Conservation (phyloP, 1,140 invertebrate genomes). For the Pygmarrhopalites habei region DNA sequence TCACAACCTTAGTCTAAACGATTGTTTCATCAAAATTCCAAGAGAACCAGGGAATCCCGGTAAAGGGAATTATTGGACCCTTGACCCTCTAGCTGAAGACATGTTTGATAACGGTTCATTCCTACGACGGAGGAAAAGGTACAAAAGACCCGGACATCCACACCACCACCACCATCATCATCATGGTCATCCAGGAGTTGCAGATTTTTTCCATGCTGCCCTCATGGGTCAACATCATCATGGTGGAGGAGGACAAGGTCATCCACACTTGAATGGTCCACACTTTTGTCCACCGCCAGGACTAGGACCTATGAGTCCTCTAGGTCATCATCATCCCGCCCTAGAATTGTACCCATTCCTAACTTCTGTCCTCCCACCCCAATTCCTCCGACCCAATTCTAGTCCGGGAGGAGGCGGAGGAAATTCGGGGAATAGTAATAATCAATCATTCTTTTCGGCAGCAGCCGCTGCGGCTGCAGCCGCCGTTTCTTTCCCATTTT, state of each 20-base stretch:
- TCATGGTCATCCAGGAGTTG: constrained; percentile 45
- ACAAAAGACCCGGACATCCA: constrained; percentile 57
- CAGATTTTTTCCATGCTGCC: constrained; percentile 41
- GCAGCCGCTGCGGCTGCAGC: constrained; percentile 34
- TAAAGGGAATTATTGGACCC: constrained; percentile 35
- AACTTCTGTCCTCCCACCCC: constrained; percentile 43
- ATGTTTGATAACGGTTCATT: constrained; percentile 99
- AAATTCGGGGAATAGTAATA: too few relatives aligned
- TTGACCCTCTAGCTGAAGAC: constrained; percentile 92
- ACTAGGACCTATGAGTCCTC: constrained; percentile 39
- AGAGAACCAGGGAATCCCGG: constrained; percentile 96
- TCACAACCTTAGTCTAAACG: constrained; percentile 95
- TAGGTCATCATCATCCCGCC: constrained; percentile 41
- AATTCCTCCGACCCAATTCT: constrained; percentile 47
- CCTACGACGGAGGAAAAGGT: constrained; percentile 84
- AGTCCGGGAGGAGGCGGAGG: constrained; percentile 42
- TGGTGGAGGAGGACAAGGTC: constrained; percentile 29
- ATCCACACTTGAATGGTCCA: constrained; percentile 15
- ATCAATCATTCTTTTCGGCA: constrained; percentile 36
- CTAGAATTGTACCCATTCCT: constrained; percentile 45
- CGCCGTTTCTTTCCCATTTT: constrained; percentile 29
- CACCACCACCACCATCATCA: constrained; percentile 38
- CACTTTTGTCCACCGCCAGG: constrained; percentile 39
- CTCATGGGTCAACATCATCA: constrained; percentile 29
- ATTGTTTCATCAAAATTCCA: constrained; percentile 98